Base-by-base conservation (phyloP, 1,140 invertebrate species). In the Drosophila tristis region DNA sequence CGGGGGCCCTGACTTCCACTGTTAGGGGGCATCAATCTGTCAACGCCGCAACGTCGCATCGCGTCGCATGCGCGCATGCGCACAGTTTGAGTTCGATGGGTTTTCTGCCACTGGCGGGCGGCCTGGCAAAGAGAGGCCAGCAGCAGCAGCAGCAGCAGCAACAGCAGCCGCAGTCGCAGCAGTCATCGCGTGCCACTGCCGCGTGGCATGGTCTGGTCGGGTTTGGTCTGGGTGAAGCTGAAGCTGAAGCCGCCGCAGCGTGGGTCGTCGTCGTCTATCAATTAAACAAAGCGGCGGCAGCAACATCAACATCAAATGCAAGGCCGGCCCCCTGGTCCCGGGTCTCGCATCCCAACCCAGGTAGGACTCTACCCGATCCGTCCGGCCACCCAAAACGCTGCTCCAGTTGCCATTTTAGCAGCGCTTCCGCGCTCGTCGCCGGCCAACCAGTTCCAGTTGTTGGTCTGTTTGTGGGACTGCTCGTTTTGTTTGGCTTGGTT, bases 81-180 rank as follows among this genome's bases (percentile, higher is more conserved):
- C 82, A 86, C 82, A 86, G 82, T 86, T 86, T 86, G 82, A 86
- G 82, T 86, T 86, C 82, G 84, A 86, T 86, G 84, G 84, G 82
- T 68, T 82, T 86, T 78, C 42, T 89, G 82, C 82, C 82, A 86
- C 82, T 75, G 82, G 61, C 74, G 64, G 76, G 53, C 57, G 65
- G 73, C 62, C 55, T 54, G 75, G 75, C 73, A 64, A 78, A 73
- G 45, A 50, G 55, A 49, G 48, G 65, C 20, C 20, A 20, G 20
- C 20, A 20, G 2, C 16, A 16, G 16, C 56, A 71, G 31, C 51
- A 47, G 54, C 56, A 50, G 16, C 20, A 20, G 2, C 20, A 20
- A 2, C 56, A 71, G 31, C 51, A 47, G 54, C 56, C 47, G 43
- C 62, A 29, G 42, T 51, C 5, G 35, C 71, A 74, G 45, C 45